Base-by-base conservation (phyloP, 2,888 invertebrate species). In the Candidula unifasciata region DNA sequence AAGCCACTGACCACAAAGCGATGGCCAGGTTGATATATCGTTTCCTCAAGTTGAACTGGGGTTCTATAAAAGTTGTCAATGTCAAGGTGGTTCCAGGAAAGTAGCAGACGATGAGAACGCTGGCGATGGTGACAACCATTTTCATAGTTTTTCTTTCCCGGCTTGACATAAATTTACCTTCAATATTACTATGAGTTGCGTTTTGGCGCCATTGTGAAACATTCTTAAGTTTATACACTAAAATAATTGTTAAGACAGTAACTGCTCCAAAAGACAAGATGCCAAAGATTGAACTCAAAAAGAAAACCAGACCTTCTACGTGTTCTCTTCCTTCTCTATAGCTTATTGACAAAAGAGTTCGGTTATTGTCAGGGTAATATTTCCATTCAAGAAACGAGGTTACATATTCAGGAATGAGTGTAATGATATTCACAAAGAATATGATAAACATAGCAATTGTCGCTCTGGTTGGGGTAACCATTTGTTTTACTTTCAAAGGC, bases 401-500 rank as follows among this genome's bases (percentile, higher is more conserved):
- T 2, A n/a, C 35, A n/a, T 71, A 71, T 44, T 71, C 71, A 2
- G 71, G 71, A 10, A 44, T 44, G 16, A 44, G 24, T 13, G 44
- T 35, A 2, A 24, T 2, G 18, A 71, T 33, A 44, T 35, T 37
- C 8, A 71, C 6, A n/a, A 71, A 10, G 71, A 33, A 71, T 18
- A 71, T 71, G 10, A 44, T 21, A 71, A 21, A 35, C 10, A 71
- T 33, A 21, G 35, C n/a, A 6, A 71, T 2, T 10, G 71, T 71
- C 0, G 71, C 33, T 71, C 35, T 71, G 16, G 3, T 8, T 5
- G 71, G 35, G 2, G 35, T 71, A 10, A 71, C 24, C 10, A 71
- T 71, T 21, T 35, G 35, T 44, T 71, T 71, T 2, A 71, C 71
- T n/a, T 71, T 71, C 71, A 71, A 35, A 27, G 71, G 71, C 16